Evolutionary conservation across 2,888 invertebrate genomes (phyloP), one percentile per base, ranked within the genome.

Genomic region (Spisula solida): DNA sequence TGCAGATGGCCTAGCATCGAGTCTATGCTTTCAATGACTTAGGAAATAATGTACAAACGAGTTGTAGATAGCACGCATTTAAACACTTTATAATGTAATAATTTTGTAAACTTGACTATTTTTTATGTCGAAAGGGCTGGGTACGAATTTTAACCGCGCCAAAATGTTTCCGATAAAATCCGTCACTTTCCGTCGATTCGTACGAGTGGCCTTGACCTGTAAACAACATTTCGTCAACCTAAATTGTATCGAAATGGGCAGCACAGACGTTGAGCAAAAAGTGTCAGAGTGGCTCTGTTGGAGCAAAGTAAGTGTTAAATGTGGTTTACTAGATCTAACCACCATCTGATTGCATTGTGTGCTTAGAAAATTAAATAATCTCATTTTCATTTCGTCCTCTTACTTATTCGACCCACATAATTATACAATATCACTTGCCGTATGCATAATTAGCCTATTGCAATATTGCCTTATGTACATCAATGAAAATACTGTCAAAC

Each of bases 221-320:
- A 14, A 81, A 81, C 12, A 47, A 34, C 16, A 34, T 47, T 47
- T n/a, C n/a, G 12, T 47, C 47, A 1, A 79, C 47, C 20, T 8
- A 34, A 70, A 1, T 70, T 0, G 10, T 29, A 79, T 16, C 47
- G 20, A 0, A 51, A 81, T 81, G 18, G 92, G 87, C 18, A 85
- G 89, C 66, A 84, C 80, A 18, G 88, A 90, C 20, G 51, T 93
- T n/a, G 85, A 93, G 47, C 34, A 84, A 14, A 93, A 92, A 88
- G 48, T 93, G 14, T 78, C 88, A 25, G 92, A 93, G 84, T 93
- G 93, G 93, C 70, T 92, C 12, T 79, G 84, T 41, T 91, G 92
- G 91, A 91, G 91, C 75, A 89, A 92, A 87, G 93, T 93, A 79
- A 81, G 75, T 86, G 0, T 0, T 29, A 4, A 14, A 16, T 86